Base-by-base conservation (phyloP, 2,888 invertebrate genomes). In the Phortica okadai region DNA sequence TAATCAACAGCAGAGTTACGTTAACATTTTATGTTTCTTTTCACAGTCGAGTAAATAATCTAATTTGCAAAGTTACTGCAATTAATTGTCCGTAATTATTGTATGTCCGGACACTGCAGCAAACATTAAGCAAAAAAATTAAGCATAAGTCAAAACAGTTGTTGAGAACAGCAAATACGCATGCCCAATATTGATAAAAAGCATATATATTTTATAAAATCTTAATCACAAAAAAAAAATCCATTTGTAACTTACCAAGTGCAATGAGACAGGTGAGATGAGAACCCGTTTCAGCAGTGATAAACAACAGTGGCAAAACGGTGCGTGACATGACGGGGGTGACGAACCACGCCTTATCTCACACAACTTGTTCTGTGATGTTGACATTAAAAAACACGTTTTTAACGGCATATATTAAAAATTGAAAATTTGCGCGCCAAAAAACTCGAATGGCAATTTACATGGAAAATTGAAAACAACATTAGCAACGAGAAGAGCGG, bases 41-140 rank as follows among this genome's bases (percentile, higher is more conserved):
- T 45, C 45, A 45, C 45, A 45, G 10, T 73, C 77, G 74, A 77
- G 84, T 77, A 84, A 86, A 88, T 89, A 89, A 89, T 89, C 88
- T 89, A 88, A 89, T 89, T 89, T 89, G 87, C 86, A 82, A 86
- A 88, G 87, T 88, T 89, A 89, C 89, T 89, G 87, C 86, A 81
- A 89, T 89, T 89, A 89, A 89, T 89, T 89, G 89, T 83, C 82
- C 83, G 87, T 89, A 89, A 89, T 89, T 89, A 89, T 82, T 86
- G 87, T 82, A 81, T 88, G 89, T 86, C 80, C 56, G 21, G 21
- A 21, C 21, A 21, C 21, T 21, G 21, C 62, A 16, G 67, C 59
- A 21, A 45, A 45, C 45, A 10, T 59, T 16, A 8, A 16, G 21
- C 21, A 21, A 21, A 0, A 21, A 21, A 0, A 21, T 21, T 21